Percentiles rank a stretch among this genome's conserved stretches.
phyloP scores from a whole-genome alignment of 1,140 invertebrate genomes.

The Nebria ingens region DNA sequence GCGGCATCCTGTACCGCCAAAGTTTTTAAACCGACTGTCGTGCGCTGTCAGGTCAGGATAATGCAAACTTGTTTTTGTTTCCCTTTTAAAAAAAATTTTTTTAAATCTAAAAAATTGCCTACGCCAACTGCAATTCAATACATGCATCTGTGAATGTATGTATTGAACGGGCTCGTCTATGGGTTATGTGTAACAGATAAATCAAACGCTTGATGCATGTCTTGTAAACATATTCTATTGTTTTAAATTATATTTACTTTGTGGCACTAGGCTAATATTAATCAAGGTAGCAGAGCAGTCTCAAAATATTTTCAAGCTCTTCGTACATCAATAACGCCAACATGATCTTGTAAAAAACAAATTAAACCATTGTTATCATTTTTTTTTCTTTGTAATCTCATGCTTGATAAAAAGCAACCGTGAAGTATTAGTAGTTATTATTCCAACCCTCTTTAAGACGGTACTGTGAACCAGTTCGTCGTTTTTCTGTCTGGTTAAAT shows the following conservation, averaged over 20 bases:
- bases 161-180: too few species aligned
- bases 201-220: neutral
- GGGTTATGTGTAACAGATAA: neutral
- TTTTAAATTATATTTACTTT: neutral
- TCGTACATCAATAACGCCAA: too few species aligned
- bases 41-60: neutral
- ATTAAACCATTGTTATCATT: too few species aligned
- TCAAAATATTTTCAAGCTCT: too few species aligned
- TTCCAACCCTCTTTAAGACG: too few species aligned
- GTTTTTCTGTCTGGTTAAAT: neutral
- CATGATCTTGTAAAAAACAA: too few species aligned
- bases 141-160: neutral
- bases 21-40: neutral
- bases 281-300: too few species aligned
- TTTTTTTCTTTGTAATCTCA: too few species aligned
- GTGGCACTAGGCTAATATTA: neutral
- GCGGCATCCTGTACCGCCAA: neutral
- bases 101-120: too few species aligned
- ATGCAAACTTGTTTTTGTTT: neutral
- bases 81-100: neutral
- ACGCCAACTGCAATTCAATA: neutral
- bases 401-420: too few species aligned
- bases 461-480: too few species aligned
- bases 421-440: too few species aligned
- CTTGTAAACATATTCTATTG: neutral